Evolutionary conservation across 2,888 invertebrate genomes (phyloP).

Genomic region (Halictus quadricinctus): DNA sequence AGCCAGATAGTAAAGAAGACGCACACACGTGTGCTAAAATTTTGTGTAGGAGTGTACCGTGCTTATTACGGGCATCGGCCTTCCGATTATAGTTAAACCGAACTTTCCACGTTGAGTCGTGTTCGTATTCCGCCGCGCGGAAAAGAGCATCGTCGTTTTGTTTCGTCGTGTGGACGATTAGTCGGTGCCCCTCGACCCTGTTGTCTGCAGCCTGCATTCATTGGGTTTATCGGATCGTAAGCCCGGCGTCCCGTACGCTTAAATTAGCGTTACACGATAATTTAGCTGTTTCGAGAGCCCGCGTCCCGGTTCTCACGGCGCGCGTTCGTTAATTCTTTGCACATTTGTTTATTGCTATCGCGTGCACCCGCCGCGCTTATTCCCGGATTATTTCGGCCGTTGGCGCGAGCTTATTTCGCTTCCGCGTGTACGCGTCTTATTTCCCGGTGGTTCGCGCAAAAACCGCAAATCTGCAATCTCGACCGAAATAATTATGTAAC

Average conservation of each 20-base stretch:
- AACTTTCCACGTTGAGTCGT: slow-evolving; percentile 18
- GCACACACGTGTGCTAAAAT: not conserved
- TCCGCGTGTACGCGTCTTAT: not conserved
- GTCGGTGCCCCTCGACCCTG: slow-evolving; percentile 36
- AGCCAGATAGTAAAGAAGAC: not conserved
- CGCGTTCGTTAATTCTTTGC: slow-evolving; percentile 43
- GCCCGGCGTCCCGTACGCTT: slow-evolving; percentile 34
- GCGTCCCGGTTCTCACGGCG: slow-evolving; percentile 8
- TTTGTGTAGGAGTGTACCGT: not conserved
- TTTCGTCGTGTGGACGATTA: slow-evolving; percentile 61
- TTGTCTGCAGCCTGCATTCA: slow-evolving; percentile 64
- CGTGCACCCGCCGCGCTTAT: slow-evolving; percentile 20
- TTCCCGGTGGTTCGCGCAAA: not conserved
- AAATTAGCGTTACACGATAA: slow-evolving; percentile 54
- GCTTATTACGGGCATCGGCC: slow-evolving; percentile 1
- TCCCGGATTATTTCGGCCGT: slow-evolving; percentile 33
- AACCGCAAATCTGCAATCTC: not conserved
- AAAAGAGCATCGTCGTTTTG: slow-evolving; percentile 60
- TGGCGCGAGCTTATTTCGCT: not conserved
- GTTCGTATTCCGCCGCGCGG: not conserved
- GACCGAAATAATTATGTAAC: not conserved
- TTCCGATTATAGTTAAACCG: slow-evolving; percentile 19
- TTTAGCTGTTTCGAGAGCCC: slow-evolving; percentile 34
- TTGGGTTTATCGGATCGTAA: slow-evolving; percentile 65
- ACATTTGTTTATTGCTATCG: slow-evolving; percentile 36